Evolutionary conservation across 2,888 invertebrate genomes (phyloP).

Genomic region (Teinopalpus imperialis): DNA sequence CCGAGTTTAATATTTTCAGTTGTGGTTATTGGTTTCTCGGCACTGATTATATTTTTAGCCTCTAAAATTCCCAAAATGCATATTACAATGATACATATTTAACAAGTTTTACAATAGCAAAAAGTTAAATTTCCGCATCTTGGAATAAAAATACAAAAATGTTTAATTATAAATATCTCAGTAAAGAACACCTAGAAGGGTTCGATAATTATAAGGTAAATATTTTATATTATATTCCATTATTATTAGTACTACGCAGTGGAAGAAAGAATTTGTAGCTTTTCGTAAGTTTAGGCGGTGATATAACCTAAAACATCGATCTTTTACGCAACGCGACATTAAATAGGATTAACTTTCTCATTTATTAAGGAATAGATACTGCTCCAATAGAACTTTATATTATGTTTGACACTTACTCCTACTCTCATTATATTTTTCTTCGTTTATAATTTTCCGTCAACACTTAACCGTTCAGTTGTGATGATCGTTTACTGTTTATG

Average conservation of each 20-base stretch:
- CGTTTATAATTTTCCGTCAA: background rate
- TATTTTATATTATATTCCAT: too few species aligned
- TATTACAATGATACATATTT: background rate
- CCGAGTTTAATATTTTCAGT: slow-evolving; percentile 3
- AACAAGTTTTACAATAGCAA: slow-evolving; percentile 23
- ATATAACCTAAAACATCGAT: slow-evolving; percentile 52
- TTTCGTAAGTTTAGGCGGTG: slow-evolving; percentile 4
- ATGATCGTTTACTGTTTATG: slow-evolving; percentile 15
- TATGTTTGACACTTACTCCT: too few species aligned
- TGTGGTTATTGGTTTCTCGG: slow-evolving; percentile 1
- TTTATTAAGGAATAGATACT: slow-evolving; percentile 7
- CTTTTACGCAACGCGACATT: slow-evolving; percentile 48
- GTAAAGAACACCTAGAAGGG: slow-evolving; percentile 92
- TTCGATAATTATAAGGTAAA: slow-evolving; percentile 96
- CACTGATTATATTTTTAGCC: slow-evolving; percentile 4
- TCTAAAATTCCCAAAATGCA: slow-evolving; percentile 9
- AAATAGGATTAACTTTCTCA: slow-evolving; percentile 24
- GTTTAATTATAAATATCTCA: slow-evolving; percentile 89
- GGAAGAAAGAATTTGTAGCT: background rate
- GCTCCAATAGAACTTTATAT: too few species aligned
- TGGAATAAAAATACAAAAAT: slow-evolving; percentile 58
- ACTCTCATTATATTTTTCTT: background rate
- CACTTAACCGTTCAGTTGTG: background rate
- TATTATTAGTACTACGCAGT: too few species aligned
- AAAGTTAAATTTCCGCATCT: too few species aligned